Evolutionary conservation across 2,888 invertebrate species (phyloP).

Genomic region (Caenorhabditis sp.): DNA sequence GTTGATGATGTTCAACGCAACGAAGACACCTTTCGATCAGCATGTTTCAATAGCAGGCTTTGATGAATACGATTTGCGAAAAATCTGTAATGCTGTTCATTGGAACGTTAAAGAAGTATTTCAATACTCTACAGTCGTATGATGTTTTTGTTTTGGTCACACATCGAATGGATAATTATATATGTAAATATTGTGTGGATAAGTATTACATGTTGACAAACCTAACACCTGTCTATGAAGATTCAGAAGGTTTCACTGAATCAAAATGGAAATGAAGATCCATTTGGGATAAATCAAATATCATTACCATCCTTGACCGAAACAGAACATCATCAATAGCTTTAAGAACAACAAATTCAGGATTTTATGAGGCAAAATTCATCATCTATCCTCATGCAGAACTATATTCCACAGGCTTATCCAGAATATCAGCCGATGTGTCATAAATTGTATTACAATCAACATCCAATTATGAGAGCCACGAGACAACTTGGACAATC

Average conservation of each 20-base stretch:
- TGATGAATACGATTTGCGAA: constrained; percentile 41
- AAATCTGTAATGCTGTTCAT: constrained; percentile 34
- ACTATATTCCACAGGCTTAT: neutral
- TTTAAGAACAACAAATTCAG: neutral
- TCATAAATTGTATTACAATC: constrained; percentile 10
- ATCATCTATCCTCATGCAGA: neutral
- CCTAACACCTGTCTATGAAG: constrained; percentile 36
- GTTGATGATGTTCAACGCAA: constrained; percentile 44
- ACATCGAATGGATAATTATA: constrained; percentile 27
- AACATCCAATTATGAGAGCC: constrained; percentile 7
- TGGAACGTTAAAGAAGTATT: constrained; percentile 38
- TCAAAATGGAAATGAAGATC: neutral
- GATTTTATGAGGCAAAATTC: neutral
- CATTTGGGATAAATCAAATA: neutral
- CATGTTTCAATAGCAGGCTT: constrained; percentile 20
- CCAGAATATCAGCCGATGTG: constrained; percentile 8
- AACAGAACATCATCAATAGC: neutral
- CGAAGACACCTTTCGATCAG: constrained; percentile 35
- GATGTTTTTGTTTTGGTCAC: constrained; percentile 46
- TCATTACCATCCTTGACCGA: neutral
- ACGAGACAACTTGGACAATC: constrained; percentile 36
- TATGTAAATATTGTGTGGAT: constrained; percentile 45
- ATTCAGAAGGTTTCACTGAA: constrained; percentile 11
- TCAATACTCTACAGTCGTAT: constrained; percentile 34
- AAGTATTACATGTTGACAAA: constrained; percentile 40